A percentile compares a stretch with the other conserved stretches of the same genome.
Evolutionary conservation across 2,113 vertebrate species (phyloP).

Genomic region (Pseudorectes ferrugineus): DNA sequence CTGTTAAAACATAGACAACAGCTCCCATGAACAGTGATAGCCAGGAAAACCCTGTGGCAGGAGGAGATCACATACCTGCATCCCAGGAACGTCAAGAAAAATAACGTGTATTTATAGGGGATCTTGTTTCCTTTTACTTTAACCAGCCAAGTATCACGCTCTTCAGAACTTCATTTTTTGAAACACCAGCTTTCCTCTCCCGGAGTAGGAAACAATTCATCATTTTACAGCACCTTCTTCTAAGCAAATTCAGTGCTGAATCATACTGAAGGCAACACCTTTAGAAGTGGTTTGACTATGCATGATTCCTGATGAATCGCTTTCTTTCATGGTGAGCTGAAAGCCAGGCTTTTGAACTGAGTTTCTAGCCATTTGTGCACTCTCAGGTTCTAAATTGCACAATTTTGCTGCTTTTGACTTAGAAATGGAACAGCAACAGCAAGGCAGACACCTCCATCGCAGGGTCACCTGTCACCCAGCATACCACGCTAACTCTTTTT

Average conservation of each 20-base stretch:
- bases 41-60: not conserved
- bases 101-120: not conserved
- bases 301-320: not conserved
- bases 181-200: fast-evolving
- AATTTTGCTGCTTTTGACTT: not conserved
- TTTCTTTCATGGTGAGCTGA: not conserved
- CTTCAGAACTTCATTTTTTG: not conserved
- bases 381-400: not conserved
- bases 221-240: not conserved
- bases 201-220: not conserved
- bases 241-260: not conserved
- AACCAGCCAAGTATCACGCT: not conserved
- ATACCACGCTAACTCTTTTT: not conserved
- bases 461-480: not conserved
- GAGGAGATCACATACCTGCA: not conserved
- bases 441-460: not conserved
- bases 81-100: not conserved
- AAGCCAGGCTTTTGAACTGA: not conserved
- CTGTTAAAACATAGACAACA: fast-evolving
- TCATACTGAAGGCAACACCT: fast-evolving
- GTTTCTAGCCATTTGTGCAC: not conserved
- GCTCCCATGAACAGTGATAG: not conserved
- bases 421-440: not conserved
- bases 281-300: not conserved
- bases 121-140: not conserved